phyloP scores from a whole-genome alignment of 2,113 vertebrate genomes.

The Pan troglodytes region NHGRI_mPanTro3-v2.1_pri NC_072402.2:162929001-162929500 shows the following conservation, averaged over 20 bases:
- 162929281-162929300: neutral
- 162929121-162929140: neutral
- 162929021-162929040: conserved; percentile 56
- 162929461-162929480: too few relatives aligned
- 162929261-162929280: neutral
- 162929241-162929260: neutral
- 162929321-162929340: too few relatives aligned
- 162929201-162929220: neutral
- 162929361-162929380: too few relatives aligned
- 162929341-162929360: too few relatives aligned
- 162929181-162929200: neutral
- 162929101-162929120: neutral
- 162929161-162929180: neutral
- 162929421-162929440: too few relatives aligned
- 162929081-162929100: conserved; percentile 15
- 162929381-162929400: too few relatives aligned
- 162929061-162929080: neutral
- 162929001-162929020: conserved; percentile 45
- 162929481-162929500: too few relatives aligned
- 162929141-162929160: neutral
- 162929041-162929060: conserved; percentile 23
- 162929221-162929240: neutral
- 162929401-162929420: too few relatives aligned
- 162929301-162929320: neutral
- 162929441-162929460: too few relatives aligned